Evolutionary conservation across 1,140 invertebrate genomes (phyloP).

Genomic region (Platyura marginata): DNA sequence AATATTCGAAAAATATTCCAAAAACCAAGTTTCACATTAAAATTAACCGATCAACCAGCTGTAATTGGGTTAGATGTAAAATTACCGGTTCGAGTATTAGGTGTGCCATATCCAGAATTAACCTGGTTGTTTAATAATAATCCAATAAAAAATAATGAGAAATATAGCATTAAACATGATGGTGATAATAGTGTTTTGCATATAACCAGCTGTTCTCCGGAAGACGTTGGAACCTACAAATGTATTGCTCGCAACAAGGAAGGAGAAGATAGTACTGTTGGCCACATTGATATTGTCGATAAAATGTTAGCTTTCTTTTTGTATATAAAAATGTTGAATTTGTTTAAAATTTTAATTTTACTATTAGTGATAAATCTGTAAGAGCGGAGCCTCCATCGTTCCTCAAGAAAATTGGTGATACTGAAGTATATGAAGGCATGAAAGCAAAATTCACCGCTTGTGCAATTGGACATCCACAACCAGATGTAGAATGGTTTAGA

Average conservation of each 20-base stretch:
- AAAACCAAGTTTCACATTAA: constrained; percentile 62
- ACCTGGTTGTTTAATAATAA: constrained; percentile 67
- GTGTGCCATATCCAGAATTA: constrained; percentile 72
- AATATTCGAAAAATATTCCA: constrained; percentile 63
- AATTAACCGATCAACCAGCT: constrained; percentile 70
- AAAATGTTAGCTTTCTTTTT: constrained; percentile 47
- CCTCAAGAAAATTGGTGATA: constrained; percentile 75
- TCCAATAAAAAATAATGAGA: constrained; percentile 42
- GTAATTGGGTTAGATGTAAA: constrained; percentile 58
- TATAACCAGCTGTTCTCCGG: constrained; percentile 42
- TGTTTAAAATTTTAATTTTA: constrained; percentile 5
- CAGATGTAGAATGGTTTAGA: constrained; percentile 69
- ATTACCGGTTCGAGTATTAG: constrained; percentile 61
- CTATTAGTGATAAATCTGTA: constrained; percentile 43
- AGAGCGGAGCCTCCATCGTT: constrained; percentile 70
- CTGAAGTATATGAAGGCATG: constrained; percentile 73
- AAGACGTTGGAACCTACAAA: constrained; percentile 55
- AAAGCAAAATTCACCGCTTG: constrained; percentile 83
- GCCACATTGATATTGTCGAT: constrained; percentile 54
- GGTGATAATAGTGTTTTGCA: constrained; percentile 60
- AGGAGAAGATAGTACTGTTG: constrained; percentile 57
- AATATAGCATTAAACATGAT: constrained; percentile 59
- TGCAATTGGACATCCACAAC: constrained; percentile 61
- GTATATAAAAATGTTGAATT: neutral
- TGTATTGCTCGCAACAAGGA: constrained; percentile 63